Percentiles rank a stretch among this genome's conserved stretches.
Evolutionary conservation across 2,888 invertebrate genomes (phyloP).

Genomic region (Cepaea hortensis): DNA sequence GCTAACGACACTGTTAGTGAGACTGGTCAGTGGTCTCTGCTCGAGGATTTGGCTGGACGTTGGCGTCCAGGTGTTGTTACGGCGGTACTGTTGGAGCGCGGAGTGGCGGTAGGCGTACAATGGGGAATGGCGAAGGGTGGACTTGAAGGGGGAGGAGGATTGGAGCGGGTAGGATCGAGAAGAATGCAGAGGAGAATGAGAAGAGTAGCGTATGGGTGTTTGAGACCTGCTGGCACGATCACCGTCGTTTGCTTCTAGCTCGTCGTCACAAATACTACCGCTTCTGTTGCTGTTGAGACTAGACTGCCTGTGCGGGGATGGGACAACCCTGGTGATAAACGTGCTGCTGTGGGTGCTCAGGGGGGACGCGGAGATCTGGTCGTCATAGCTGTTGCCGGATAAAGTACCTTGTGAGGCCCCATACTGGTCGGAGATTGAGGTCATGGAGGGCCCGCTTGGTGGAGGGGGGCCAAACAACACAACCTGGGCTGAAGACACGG

Average conservation of each 20-base stretch:
- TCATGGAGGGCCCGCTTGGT: background rate
- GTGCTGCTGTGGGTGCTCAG: background rate
- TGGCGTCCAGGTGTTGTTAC: conserved; percentile 43
- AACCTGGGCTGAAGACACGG: conserved; percentile 14
- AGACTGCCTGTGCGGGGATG: background rate
- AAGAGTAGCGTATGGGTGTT: conserved; percentile 1
- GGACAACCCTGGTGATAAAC: background rate
- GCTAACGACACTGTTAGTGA: conserved; percentile 18
- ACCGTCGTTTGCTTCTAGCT: background rate
- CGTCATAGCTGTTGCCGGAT: conserved; percentile 9
- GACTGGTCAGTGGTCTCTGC: conserved; percentile 43
- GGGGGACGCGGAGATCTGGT: background rate
- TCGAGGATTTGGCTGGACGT: conserved; percentile 34
- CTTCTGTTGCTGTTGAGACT: conserved; percentile 11
- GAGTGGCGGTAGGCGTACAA: conserved; percentile 23
- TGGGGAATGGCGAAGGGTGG: conserved; percentile 28
- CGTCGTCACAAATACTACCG: background rate
- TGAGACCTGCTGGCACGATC: background rate
- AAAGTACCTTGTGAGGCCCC: conserved; percentile 9
- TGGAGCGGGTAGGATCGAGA: conserved; percentile 14
- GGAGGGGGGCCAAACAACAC: conserved; percentile 30
- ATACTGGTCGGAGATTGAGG: background rate
- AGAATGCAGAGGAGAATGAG: conserved; percentile 20
- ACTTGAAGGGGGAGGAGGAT: conserved; percentile 4
- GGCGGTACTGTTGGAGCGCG: conserved; percentile 37